These are phyloP conservation scores for Gastrophryne carolinensis DNA, from an alignment of 2,797 vertebrate genomes.

Conservation along the genomic window DNA sequence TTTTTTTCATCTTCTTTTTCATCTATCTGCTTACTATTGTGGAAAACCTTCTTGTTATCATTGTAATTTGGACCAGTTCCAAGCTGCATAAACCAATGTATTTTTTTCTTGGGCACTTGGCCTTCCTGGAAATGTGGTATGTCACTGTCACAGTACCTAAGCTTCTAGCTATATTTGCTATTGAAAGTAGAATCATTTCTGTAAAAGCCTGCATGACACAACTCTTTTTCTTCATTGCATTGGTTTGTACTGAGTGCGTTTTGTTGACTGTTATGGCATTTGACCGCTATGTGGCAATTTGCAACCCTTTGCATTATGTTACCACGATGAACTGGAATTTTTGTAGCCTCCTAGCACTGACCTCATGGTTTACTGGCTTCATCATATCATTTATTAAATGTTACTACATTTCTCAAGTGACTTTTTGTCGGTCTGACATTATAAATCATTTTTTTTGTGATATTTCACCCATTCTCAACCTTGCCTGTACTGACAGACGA, in stretches of 20 bases:
- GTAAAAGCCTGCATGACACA: slow-evolving; percentile 53
- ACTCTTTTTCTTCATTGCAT: slow-evolving; percentile 57
- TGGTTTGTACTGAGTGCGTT: slow-evolving; percentile 55
- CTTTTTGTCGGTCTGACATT: slow-evolving; percentile 22
- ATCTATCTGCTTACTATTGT: slow-evolving; percentile 31
- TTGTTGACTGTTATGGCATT: slow-evolving; percentile 57
- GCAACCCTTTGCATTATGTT: slow-evolving; percentile 45
- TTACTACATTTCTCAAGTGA: slow-evolving; percentile 27
- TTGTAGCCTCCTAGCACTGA: slow-evolving; percentile 35
- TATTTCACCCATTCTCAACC: slow-evolving; percentile 33
- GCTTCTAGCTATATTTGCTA: slow-evolving; percentile 52
- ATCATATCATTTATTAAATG: slow-evolving; percentile 34
- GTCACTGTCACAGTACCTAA: slow-evolving; percentile 43
- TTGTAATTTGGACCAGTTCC: slow-evolving; percentile 14
- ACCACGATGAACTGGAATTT: slow-evolving; percentile 33
- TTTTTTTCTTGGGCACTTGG: slow-evolving; percentile 52
- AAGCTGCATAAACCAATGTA: slow-evolving; percentile 48
- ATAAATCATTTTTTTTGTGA: slow-evolving; percentile 42
- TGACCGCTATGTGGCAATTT: slow-evolving; percentile 53
- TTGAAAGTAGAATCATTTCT: slow-evolving; percentile 51
- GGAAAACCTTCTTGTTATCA: slow-evolving; percentile 45
- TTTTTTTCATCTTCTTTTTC: slow-evolving; percentile 44
- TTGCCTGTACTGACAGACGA: slow-evolving; percentile 17
- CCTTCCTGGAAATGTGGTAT: slow-evolving; percentile 54
- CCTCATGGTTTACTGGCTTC: slow-evolving; percentile 38